Evolutionary conservation across 1,140 invertebrate species (phyloP).

Genomic region (Eumeta japonica): DNA sequence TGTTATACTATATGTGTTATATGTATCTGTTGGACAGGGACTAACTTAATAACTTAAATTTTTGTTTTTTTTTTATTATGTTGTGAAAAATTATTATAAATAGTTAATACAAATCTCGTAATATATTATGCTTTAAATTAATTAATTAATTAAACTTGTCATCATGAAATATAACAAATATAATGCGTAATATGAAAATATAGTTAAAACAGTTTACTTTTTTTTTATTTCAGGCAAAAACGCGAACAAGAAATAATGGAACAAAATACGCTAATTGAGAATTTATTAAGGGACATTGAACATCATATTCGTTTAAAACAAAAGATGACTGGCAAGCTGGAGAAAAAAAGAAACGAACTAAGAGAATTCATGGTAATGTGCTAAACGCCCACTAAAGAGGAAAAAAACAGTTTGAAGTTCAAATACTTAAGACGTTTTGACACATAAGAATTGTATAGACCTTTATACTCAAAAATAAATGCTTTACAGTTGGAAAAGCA

Average conservation of each 20-base stretch:
- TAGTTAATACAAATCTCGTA: too few relatives aligned
- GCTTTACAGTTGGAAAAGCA: conserved; percentile 46
- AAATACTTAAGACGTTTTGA: background rate
- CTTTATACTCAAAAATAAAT: background rate
- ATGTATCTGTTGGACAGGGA: too few relatives aligned
- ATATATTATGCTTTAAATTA: too few relatives aligned
- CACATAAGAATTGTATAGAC: background rate
- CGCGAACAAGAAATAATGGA: conserved; percentile 45
- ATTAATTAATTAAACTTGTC: too few relatives aligned
- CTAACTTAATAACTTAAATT: too few relatives aligned
- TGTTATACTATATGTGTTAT: conserved; percentile 7
- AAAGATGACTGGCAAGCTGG: conserved; percentile 37
- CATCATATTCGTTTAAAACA: conserved; percentile 40
- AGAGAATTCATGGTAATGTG: conserved; percentile 41
- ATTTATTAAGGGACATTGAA: conserved; percentile 39
- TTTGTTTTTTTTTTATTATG: too few relatives aligned
- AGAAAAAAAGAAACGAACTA: conserved; percentile 38
- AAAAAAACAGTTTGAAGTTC: background rate
- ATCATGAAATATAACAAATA: too few relatives aligned
- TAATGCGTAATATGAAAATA: too few relatives aligned
- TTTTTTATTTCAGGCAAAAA: conserved; percentile 25
- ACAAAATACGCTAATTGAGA: conserved; percentile 33
- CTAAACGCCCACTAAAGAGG: too few relatives aligned
- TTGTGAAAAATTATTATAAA: too few relatives aligned
- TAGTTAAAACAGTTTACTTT: too few relatives aligned